phyloP scores from a whole-genome alignment of 2,113 vertebrate species.

The Ardeotis arabs region DNA sequence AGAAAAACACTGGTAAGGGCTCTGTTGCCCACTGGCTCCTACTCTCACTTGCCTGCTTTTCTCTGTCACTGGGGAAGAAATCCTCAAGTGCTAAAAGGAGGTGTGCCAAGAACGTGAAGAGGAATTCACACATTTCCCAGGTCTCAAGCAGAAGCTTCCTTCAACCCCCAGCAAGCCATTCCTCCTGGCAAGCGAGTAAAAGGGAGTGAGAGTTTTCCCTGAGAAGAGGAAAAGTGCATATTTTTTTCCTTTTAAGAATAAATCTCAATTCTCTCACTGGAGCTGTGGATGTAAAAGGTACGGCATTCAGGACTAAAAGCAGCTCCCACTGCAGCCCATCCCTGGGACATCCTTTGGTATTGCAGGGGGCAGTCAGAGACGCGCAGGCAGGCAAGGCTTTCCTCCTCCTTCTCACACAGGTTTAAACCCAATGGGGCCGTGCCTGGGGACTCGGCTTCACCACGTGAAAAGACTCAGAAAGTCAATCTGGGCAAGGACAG shows the following conservation, averaged over 20 bases:
- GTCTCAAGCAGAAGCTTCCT: not conserved
- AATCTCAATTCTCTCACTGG: not conserved
- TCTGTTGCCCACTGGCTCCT: not conserved
- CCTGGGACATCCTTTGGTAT: not conserved
- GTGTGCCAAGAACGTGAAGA: not conserved
- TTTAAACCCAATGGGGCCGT: rapidly evolving
- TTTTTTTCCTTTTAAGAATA: constrained; percentile 1
- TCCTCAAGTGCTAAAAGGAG: not conserved
- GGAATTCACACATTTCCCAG: not conserved
- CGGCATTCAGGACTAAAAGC: not conserved
- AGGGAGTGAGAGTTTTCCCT: not conserved
- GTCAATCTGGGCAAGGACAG: not conserved
- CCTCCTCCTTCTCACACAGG: not conserved
- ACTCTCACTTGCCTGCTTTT: not conserved
- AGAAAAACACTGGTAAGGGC: not conserved
- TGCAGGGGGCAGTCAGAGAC: not conserved
- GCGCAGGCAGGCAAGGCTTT: rapidly evolving
- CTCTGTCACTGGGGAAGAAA: not conserved
- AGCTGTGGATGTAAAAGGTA: not conserved
- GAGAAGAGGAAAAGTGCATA: not conserved
- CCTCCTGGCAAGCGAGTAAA: not conserved
- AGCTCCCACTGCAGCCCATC: not conserved
- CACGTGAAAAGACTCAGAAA: not conserved
- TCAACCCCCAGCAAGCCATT: not conserved
- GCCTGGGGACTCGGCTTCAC: not conserved